Evolutionary conservation across 2,113 vertebrate species (phyloP).

Genomic region (Dicaeum eximium): DNA sequence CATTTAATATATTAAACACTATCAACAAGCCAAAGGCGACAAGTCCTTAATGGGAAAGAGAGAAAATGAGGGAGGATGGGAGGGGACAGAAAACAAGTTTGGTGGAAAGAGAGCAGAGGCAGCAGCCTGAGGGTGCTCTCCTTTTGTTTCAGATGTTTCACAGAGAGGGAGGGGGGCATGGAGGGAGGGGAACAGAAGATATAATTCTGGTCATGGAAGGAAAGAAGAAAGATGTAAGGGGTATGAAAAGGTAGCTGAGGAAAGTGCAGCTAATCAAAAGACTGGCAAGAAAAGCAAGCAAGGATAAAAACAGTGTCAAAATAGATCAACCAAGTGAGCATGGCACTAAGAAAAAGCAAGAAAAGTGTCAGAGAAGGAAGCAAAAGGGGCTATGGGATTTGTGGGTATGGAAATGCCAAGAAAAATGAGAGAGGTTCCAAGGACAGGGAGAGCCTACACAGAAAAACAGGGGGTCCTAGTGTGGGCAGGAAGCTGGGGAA

Average conservation of each 20-base stretch:
- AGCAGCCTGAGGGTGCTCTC: neutral
- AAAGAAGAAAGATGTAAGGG: neutral
- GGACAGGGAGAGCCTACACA: neutral
- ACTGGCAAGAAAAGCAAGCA: neutral
- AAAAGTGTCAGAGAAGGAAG: neutral
- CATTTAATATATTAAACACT: neutral
- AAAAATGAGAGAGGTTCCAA: neutral
- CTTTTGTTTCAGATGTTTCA: neutral
- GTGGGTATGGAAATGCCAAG: neutral
- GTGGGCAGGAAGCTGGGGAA: neutral
- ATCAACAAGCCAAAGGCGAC: neutral
- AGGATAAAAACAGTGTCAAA: neutral
- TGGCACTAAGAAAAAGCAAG: neutral
- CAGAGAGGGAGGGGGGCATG: neutral
- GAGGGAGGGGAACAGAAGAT: neutral
- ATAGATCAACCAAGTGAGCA: neutral
- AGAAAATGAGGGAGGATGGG: neutral
- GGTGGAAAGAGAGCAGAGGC: neutral
- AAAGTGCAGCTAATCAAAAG: neutral
- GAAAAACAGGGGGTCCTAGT: neutral
- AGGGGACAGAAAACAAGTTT: neutral
- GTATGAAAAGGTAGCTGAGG: neutral
- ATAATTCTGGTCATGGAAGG: neutral
- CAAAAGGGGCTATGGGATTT: neutral
- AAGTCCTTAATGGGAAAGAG: neutral